phyloP scores from a whole-genome alignment of 64 coral and sea anemone genomes.

The Montipora sp. region DNA sequence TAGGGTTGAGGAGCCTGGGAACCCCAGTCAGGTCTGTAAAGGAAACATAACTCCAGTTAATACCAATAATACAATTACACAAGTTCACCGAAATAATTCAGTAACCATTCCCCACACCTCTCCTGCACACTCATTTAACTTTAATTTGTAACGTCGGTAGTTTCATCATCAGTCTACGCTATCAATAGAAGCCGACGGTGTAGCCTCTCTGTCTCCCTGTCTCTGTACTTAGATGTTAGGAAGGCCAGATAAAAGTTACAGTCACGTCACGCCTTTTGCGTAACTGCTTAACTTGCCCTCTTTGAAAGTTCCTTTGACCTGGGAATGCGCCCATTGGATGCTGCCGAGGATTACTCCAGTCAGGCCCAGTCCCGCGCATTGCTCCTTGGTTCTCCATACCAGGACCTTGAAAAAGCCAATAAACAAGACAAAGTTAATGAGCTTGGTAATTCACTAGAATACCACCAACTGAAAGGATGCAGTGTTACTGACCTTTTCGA shows the following conservation, averaged over 20 bases:
- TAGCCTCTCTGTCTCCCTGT: no score
- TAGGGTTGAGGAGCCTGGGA: conserved; percentile 62
- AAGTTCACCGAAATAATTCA: background rate
- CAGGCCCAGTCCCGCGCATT: conserved; percentile 64
- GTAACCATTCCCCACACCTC: background rate
- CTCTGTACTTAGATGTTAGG: no score
- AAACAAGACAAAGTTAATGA: background rate
- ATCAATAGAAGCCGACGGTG: no score
- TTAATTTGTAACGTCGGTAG: no score
- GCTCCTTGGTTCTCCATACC: conserved; percentile 58
- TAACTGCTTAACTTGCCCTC: conserved; percentile 63
- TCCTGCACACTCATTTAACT: background rate
- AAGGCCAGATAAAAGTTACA: no score
- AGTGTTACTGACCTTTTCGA: conserved; percentile 68
- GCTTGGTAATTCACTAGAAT: background rate
- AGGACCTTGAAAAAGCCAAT: conserved; percentile 56
- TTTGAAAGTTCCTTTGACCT: conserved; percentile 91
- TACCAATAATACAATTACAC: no score
- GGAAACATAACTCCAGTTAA: background rate
- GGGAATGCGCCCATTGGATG: conserved; percentile 83
- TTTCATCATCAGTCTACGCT: background rate
- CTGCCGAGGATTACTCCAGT: conserved; percentile 89
- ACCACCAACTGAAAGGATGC: background rate
- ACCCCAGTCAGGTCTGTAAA: conserved; percentile 79
- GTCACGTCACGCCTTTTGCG: no score